phyloP scores from a whole-genome alignment of 2,113 vertebrate species.

The Shinisaurus crocodilurus region DNA sequence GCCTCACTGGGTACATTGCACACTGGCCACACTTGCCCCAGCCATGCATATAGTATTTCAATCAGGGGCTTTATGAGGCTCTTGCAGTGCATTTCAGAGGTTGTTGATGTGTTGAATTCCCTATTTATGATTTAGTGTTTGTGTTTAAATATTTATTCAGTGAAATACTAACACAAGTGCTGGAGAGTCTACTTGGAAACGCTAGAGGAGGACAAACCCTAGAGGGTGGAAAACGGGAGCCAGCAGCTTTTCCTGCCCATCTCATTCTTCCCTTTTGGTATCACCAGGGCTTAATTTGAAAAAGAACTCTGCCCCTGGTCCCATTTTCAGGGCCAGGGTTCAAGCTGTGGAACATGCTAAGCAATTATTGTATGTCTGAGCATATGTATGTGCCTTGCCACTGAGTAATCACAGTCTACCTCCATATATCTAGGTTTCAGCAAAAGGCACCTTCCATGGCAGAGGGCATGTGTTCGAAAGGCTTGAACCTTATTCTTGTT shows the following conservation, averaged over 20 bases:
- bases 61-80: constrained; percentile 14
- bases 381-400: neutral
- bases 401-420: neutral
- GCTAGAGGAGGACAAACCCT: neutral
- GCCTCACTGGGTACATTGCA: neutral
- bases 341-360: neutral
- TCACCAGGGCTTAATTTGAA: neutral
- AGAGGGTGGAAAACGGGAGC: neutral
- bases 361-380: neutral
- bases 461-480: neutral
- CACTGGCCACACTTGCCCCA: neutral
- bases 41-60: neutral
- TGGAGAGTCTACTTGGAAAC: neutral
- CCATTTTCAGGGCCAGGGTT: neutral
- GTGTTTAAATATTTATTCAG: neutral
- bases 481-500: neutral
- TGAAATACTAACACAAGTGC: neutral
- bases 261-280: neutral
- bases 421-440: neutral
- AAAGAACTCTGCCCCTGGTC: neutral
- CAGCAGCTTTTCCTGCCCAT: neutral
- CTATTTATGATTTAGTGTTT: neutral
- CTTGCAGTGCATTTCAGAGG: neutral
- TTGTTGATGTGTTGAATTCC: neutral
- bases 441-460: neutral